Base-by-base conservation (phyloP, 2,797 vertebrate species). In the Cephalopachus bancanus region DNA sequence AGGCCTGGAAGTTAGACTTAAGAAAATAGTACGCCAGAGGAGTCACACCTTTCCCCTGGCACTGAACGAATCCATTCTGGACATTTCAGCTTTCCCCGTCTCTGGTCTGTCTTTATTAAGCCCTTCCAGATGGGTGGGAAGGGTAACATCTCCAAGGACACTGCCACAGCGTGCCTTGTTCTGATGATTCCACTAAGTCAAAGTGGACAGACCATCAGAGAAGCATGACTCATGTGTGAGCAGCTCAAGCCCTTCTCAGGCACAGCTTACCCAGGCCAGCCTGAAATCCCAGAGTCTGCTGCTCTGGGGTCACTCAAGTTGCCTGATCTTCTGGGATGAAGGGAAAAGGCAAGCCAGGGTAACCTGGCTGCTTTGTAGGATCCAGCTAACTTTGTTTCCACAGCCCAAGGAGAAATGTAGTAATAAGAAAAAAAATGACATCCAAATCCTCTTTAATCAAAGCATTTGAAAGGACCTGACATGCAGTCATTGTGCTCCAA, bases 401-500 rank as follows among this genome's bases (percentile, higher is more conserved):
- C 0, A 79, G 51, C 19, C 22, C 51, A 91, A 96, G 78, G 55
- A 93, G 83, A 97, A 94, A 72, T 78, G 89, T 53, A 94, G 94
- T 37, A 74, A 89, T 14, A 93, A 49, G 3, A 30, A 60, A 33
- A 86, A 81, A 76, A 93, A 85, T 75, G 90, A 95, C 97, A 55
- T 92, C 89, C 37, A 72, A 97, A 72, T 88, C 37, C 33, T 97
- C 84, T 55, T 97, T 97, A 96, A 97, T 97, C 96, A 96, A 93
- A 97, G 93, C 74, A 44, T 94, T 98, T 97, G 96, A 96, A 98
- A 97, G 67, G 93, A 69, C n/a, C 85, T 74, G 71, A 83, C 83
- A 93, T 88, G 62, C 30, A 89, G 97, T 86, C 7, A 64, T 79
- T 64, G 2, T 81, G 51, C 0, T 30, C 65, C 55, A 97, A 81